Percentiles rank a stretch among this genome's conserved stretches.
phyloP scores from a whole-genome alignment of 1,140 invertebrate genomes.

The Probaryconus sp. region DNA sequence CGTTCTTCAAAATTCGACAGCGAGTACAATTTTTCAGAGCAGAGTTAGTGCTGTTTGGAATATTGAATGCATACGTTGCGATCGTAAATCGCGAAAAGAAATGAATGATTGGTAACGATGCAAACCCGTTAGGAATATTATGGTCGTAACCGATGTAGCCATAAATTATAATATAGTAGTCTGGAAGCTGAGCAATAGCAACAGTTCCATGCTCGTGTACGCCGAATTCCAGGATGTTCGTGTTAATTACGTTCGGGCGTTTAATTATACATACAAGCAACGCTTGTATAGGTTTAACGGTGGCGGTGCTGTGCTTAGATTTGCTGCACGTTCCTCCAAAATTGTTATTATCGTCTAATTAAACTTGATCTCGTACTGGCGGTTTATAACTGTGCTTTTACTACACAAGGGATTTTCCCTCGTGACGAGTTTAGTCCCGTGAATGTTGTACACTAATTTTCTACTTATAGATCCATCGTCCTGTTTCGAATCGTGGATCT shows the following conservation, averaged over 20 bases:
- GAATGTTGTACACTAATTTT: not conserved
- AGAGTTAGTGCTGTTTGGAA: too few species aligned
- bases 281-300: conserved; percentile 7
- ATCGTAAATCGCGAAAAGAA: too few species aligned
- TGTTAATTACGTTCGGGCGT: conserved; percentile 57
- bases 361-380: conserved; percentile 26
- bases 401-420: not conserved
- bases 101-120: conserved; percentile 33
- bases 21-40: too few species aligned
- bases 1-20: too few species aligned
- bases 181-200: conserved; percentile 4
- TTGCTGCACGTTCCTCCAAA: conserved; percentile 35
- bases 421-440: conserved; percentile 1
- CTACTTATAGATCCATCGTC: too few species aligned
- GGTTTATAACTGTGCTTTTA: conserved; percentile 19
- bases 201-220: conserved; percentile 22
- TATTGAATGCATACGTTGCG: too few species aligned
- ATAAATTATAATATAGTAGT: conserved; percentile 41
- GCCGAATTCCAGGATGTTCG: conserved; percentile 35
- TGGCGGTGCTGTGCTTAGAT: conserved; percentile 32
- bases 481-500: too few species aligned
- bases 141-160: conserved; percentile 16
- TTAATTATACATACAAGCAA: conserved; percentile 55
- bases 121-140: conserved; percentile 48
- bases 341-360: conserved; percentile 53